Evolutionary conservation across 2,113 vertebrate genomes (phyloP).

Genomic region (Heterotilapia buettikoferi): DNA sequence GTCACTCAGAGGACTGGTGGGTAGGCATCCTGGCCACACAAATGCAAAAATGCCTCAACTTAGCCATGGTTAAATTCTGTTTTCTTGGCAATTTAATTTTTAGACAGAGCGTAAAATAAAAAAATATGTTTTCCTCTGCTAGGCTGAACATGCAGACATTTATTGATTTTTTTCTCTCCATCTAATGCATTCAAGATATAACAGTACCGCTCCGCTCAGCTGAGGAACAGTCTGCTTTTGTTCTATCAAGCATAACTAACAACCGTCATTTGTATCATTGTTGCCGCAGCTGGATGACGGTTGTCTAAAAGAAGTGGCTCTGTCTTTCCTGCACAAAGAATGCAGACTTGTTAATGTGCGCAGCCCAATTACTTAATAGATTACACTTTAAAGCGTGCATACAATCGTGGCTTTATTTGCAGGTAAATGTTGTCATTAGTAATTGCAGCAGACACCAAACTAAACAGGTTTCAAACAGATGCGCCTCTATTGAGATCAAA

Average conservation of each 20-base stretch:
- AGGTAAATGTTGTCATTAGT: background rate
- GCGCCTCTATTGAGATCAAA: background rate
- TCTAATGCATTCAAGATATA: conserved; percentile 46
- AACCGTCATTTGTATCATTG: conserved; percentile 1
- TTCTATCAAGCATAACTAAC: conserved; percentile 29
- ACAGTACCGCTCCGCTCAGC: background rate
- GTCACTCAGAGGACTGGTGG: background rate
- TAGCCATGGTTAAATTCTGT: conserved; percentile 30
- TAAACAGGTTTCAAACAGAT: conserved; percentile 9
- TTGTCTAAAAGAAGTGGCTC: background rate
- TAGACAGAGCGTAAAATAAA: conserved; percentile 55
- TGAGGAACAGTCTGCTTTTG: conserved; percentile 4
- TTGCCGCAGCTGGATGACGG: background rate
- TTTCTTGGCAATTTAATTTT: conserved; percentile 47
- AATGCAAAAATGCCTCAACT: background rate
- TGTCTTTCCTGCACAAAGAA: background rate
- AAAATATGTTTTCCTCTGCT: conserved; percentile 29
- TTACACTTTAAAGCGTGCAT: background rate
- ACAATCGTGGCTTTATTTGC: background rate
- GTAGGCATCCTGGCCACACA: background rate
- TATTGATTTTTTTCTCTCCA: conserved; percentile 45
- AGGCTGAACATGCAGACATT: conserved; percentile 7
- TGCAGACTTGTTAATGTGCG: background rate
- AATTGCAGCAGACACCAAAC: background rate
- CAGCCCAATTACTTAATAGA: background rate